Evolutionary conservation across 2,888 invertebrate species (phyloP).

Genomic region (Eupithecia abbreviata): DNA sequence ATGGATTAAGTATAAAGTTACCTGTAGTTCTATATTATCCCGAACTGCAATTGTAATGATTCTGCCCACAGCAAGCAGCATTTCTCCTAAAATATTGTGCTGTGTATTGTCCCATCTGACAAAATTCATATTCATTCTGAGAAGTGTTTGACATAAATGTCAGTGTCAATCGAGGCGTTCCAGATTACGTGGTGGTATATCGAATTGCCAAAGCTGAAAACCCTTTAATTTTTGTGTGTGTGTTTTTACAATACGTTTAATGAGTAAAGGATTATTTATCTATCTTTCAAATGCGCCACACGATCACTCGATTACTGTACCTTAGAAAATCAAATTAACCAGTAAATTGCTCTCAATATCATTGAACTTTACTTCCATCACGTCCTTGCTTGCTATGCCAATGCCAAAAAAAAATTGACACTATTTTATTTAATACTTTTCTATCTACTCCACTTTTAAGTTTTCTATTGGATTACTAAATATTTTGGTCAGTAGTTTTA

Average conservation of each 20-base stretch:
- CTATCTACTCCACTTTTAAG: neutral
- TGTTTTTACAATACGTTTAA: no score
- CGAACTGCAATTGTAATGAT: no score
- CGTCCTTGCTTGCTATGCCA: conserved; percentile 20
- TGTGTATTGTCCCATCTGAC: no score
- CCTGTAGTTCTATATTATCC: neutral
- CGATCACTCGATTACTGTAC: neutral
- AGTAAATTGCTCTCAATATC: conserved; percentile 55
- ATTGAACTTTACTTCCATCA: conserved; percentile 35
- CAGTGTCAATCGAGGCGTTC: neutral
- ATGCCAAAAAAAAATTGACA: neutral
- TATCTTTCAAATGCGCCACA: neutral
- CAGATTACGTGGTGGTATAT: neutral
- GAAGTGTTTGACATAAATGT: neutral
- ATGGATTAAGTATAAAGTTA: neutral
- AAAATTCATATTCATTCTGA: no score
- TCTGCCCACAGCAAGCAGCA: neutral
- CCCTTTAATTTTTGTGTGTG: no score
- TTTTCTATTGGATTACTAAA: neutral
- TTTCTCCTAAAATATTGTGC: neutral
- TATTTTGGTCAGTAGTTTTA: neutral
- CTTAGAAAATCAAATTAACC: conserved; percentile 43
- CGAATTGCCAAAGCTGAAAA: no score
- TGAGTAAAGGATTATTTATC: no score
- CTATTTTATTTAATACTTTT: neutral